Conservation (phyloP, 2,113 vertebrate genomes). For the Leucoraja erinaceus region DNA sequence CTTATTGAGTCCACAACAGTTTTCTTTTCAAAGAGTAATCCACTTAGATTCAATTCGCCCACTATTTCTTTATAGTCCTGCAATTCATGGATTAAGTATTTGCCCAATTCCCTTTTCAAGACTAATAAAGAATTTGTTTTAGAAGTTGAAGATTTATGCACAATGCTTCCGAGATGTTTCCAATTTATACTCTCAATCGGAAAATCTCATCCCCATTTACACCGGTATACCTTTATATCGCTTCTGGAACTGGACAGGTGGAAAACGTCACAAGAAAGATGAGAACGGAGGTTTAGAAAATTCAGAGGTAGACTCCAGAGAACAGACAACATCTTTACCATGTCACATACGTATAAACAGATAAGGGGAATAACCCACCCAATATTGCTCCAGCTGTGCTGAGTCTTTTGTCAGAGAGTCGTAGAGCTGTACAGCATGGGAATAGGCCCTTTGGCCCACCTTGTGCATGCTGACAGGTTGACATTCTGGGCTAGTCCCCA, state of each 20-base stretch:
- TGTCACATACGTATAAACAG: background rate
- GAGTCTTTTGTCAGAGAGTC: too few relatives aligned
- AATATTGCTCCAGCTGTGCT: background rate
- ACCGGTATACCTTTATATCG: too few relatives aligned
- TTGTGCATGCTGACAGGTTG: too few relatives aligned
- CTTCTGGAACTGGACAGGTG: background rate
- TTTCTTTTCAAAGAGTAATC: background rate
- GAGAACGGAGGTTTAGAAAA: background rate
- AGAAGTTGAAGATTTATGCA: background rate
- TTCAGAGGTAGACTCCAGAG: background rate
- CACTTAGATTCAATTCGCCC: background rate
- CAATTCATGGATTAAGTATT: background rate
- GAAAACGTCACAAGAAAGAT: background rate
- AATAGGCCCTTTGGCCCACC: too few relatives aligned
- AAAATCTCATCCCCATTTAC: background rate
- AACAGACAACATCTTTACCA: background rate
- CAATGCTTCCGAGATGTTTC: background rate
- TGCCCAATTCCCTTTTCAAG: background rate
- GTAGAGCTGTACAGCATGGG: too few relatives aligned
- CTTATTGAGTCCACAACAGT: background rate
- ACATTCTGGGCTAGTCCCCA: too few relatives aligned
- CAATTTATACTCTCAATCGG: background rate
- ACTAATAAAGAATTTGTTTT: background rate
- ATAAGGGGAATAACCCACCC: background rate
- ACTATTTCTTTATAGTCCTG: background rate